Percentiles rank a stretch among this genome's conserved stretches.
These are phyloP conservation scores for Heliocidaris tuberculata DNA, from an alignment of 35 echinoderm and acorn worm species.

Conservation along the genomic window DNA sequence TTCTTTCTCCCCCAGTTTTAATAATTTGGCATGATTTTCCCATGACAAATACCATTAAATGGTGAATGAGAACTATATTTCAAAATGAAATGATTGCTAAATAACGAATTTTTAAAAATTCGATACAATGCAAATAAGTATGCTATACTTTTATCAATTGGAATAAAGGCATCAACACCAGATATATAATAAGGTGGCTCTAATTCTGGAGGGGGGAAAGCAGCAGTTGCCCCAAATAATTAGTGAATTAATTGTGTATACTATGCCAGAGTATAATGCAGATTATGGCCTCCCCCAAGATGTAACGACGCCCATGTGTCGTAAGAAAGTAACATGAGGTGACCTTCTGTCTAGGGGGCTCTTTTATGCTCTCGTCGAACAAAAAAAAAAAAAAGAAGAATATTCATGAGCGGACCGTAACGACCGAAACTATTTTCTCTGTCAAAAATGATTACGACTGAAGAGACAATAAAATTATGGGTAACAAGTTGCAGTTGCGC, in stretches of 20 bases:
- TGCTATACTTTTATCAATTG: too few relatives aligned
- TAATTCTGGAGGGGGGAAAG: too few relatives aligned
- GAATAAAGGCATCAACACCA: too few relatives aligned
- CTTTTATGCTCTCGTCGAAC: background rate
- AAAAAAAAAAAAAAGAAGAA: background rate
- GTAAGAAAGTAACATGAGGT: background rate
- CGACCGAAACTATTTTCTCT: background rate
- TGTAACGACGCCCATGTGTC: background rate
- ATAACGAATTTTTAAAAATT: too few relatives aligned
- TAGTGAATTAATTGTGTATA: background rate
- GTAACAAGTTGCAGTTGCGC: constrained; percentile 15
- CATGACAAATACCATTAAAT: background rate
- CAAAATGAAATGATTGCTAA: too few relatives aligned
- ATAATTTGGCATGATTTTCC: background rate
- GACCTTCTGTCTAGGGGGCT: background rate
- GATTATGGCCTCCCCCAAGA: background rate
- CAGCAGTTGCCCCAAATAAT: too few relatives aligned
- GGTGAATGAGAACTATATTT: background rate
- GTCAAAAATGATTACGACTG: background rate
- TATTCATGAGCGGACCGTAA: background rate
- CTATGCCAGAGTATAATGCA: too few relatives aligned
- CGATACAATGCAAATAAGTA: too few relatives aligned
- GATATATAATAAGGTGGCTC: background rate
- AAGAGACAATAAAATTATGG: background rate
- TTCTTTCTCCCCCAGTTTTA: background rate